Conservation (phyloP, 2,888 invertebrate species). For the Yponomeuta plumbellus region DNA sequence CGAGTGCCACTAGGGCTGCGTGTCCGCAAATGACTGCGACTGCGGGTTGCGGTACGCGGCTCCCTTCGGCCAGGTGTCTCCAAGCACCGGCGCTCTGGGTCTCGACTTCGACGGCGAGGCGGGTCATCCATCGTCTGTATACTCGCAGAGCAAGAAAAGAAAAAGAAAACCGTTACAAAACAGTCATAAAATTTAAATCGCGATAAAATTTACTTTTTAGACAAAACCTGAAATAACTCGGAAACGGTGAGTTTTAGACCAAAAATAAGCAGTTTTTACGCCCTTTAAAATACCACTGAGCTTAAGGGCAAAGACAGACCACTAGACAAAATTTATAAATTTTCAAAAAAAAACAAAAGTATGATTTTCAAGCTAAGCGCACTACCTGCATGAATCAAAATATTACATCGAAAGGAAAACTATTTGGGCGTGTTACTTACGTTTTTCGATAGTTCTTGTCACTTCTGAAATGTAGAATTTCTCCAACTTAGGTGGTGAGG, state of each 20-base stretch:
- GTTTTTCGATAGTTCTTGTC: no score
- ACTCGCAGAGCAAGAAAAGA: background rate
- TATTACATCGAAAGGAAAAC: no score
- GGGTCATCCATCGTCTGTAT: background rate
- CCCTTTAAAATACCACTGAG: no score
- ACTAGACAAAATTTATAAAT: no score
- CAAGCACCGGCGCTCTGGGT: background rate
- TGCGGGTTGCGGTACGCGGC: conserved; percentile 1
- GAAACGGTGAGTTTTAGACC: background rate
- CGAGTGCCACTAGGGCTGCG: background rate
- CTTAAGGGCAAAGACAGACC: no score
- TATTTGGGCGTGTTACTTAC: no score
- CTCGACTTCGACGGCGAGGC: background rate
- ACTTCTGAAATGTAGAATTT: no score
- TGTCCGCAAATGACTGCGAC: background rate
- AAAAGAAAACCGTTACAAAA: background rate
- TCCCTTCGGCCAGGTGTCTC: conserved; percentile 9
- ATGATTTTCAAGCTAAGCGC: no score
- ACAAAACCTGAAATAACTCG: background rate
- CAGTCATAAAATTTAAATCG: conserved; percentile 3
- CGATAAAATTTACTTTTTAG: background rate
- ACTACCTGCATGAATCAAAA: no score
- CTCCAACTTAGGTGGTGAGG: no score
- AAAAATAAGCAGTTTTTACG: no score
- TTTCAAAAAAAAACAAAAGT: no score